phyloP scores from a whole-genome alignment of 2,888 invertebrate species.

The Phymatocera aterrima region DNA sequence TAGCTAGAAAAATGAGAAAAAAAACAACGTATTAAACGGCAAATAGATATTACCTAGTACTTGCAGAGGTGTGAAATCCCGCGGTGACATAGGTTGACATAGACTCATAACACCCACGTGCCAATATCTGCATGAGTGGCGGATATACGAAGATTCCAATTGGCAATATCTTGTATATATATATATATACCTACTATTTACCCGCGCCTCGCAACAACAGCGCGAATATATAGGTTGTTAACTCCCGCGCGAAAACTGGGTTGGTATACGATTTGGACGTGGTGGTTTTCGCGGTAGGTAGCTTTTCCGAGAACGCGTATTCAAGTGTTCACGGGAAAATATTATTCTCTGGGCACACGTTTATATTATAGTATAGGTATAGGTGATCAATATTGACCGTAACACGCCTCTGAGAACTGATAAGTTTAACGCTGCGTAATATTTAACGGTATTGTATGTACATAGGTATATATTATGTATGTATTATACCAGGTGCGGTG shows the following conservation, averaged over 20 bases:
- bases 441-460: not conserved
- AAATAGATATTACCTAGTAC: not conserved
- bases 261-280: no score
- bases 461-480: not conserved
- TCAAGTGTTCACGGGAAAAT: constrained; percentile 22
- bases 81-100: not conserved
- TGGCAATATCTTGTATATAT: no score
- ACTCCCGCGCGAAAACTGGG: no score
- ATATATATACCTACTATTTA: no score
- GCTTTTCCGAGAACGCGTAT: not conserved
- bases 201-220: no score
- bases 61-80: not conserved
- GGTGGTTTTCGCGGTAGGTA: not conserved
- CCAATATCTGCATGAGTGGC: not conserved
- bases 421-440: constrained; percentile 7
- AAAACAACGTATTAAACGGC: not conserved
- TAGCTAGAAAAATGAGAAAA: no score
- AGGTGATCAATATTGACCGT: constrained; percentile 28
- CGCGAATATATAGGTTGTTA: no score
- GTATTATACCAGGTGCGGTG: constrained; percentile 11
- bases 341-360: not conserved
- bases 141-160: no score
- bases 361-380: no score
- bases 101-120: not conserved
- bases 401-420: constrained; percentile 23